A percentile compares a stretch with the other conserved stretches of the same genome.
phyloP scores from a whole-genome alignment of 2,797 vertebrate genomes.

The Distichodus sexfasciatus region DNA sequence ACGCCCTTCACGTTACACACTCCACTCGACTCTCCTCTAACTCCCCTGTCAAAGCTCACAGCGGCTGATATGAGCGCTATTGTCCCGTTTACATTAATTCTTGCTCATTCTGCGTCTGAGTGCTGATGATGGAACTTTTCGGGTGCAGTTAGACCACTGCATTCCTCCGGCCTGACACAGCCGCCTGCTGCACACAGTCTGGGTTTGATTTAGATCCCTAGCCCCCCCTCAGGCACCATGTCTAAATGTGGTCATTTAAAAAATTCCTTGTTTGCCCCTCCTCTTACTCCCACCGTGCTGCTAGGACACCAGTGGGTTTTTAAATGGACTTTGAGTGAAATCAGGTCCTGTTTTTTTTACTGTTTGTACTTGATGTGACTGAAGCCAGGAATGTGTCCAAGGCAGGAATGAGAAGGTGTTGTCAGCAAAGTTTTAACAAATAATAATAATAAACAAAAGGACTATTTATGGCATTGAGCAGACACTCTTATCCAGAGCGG shows the following conservation, averaged over 20 bases:
- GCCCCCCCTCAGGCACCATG: constrained; percentile 44
- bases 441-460: too few relatives aligned
- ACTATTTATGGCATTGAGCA: too few relatives aligned
- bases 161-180: constrained; percentile 32
- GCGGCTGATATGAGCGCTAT: constrained; percentile 29
- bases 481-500: too few relatives aligned
- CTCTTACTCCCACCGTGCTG: constrained; percentile 26
- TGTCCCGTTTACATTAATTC: constrained; percentile 36
- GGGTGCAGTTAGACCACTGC: constrained; percentile 29
- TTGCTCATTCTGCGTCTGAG: constrained; percentile 28
- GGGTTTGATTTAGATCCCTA: constrained; percentile 58
- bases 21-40: constrained; percentile 57
- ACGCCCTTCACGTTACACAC: constrained; percentile 32
- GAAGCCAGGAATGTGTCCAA: too few relatives aligned
- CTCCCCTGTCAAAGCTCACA: constrained; percentile 59
- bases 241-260: constrained; percentile 29
- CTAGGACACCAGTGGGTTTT: too few relatives aligned
- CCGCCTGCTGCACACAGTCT: too few relatives aligned
- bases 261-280: constrained; percentile 46
- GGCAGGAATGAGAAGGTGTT: too few relatives aligned
- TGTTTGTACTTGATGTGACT: too few relatives aligned
- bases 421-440: too few relatives aligned
- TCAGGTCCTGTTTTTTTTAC: too few relatives aligned
- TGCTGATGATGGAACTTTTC: constrained; percentile 9
- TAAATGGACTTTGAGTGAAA: too few relatives aligned